phyloP scores from a whole-genome alignment of 2,113 vertebrate species.

The Callithrix jacchus region DNA sequence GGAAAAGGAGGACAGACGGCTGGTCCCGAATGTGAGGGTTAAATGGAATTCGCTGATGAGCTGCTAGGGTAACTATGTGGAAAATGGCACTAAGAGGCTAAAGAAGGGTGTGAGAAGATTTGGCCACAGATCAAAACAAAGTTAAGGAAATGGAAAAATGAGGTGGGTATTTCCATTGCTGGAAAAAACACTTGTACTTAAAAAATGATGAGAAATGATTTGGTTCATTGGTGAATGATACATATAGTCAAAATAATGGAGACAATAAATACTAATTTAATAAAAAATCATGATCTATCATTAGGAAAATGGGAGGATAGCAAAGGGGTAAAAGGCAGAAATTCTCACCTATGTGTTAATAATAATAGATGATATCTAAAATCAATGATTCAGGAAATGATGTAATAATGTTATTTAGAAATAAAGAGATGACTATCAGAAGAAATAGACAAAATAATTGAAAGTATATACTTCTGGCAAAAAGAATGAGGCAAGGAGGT shows the following conservation, averaged over 20 bases:
- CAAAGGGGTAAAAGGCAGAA: not conserved
- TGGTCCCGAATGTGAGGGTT: not conserved
- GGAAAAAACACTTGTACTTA: not conserved
- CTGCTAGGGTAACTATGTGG: not conserved
- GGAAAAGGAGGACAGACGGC: not conserved
- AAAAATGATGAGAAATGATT: not conserved
- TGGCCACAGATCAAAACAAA: not conserved
- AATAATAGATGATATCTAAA: not conserved
- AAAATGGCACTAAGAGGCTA: not conserved
- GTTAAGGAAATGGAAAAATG: constrained; percentile 14
- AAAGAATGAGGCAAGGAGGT: not conserved
- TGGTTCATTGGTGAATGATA: not conserved
- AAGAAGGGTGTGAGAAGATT: not conserved
- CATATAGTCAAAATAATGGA: constrained; percentile 15
- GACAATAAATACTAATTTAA: not conserved
- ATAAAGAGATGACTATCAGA: not conserved
- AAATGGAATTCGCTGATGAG: not conserved
- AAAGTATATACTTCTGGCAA: not conserved
- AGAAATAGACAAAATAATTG: constrained; percentile 31
- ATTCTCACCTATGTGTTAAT: not conserved
- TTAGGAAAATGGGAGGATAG: not conserved
- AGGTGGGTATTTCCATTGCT: constrained; percentile 11
- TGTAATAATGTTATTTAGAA: not conserved
- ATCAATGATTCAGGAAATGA: not conserved
- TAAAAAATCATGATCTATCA: not conserved